Conservation (phyloP, 2,888 invertebrate genomes). For the Acheta domesticus region DNA sequence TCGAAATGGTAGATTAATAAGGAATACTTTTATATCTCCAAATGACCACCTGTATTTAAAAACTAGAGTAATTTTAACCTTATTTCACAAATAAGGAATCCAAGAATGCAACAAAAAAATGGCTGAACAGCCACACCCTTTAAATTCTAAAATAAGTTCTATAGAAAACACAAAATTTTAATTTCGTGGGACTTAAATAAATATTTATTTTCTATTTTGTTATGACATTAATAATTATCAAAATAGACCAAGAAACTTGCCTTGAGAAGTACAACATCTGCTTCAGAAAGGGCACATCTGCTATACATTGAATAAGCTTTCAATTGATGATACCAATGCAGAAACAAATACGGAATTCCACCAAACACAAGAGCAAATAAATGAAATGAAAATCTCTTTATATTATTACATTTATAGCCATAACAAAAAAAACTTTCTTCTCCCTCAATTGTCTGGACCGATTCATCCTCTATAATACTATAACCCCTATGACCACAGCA, state of each 20-base stretch:
- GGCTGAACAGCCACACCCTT: neutral
- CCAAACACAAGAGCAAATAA: slow-evolving; percentile 25
- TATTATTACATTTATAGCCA: slow-evolving; percentile 24
- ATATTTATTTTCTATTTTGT: neutral
- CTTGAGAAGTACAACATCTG: slow-evolving; percentile 39
- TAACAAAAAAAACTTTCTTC: slow-evolving; percentile 27
- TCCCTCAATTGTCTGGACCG: slow-evolving; percentile 24
- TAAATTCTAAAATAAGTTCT: neutral
- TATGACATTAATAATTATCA: too few relatives aligned
- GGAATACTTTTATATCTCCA: too few relatives aligned
- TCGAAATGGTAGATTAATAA: too few relatives aligned
- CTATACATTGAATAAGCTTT: slow-evolving; percentile 35
- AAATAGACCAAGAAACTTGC: slow-evolving; percentile 32
- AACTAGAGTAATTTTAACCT: too few relatives aligned
- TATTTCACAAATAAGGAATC: too few relatives aligned
- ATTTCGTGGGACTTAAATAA: neutral
- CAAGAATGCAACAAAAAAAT: neutral
- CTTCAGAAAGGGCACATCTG: slow-evolving; percentile 36
- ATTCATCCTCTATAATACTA: slow-evolving; percentile 23
- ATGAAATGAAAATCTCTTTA: slow-evolving; percentile 29
- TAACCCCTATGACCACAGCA: slow-evolving; percentile 25
- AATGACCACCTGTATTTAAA: too few relatives aligned
- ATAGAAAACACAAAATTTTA: neutral
- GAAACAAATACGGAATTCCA: slow-evolving; percentile 39
- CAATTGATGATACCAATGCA: slow-evolving; percentile 40